Evolutionary conservation across 2,113 vertebrate species (phyloP).

Genomic region (Noctilio leporinus): DNA sequence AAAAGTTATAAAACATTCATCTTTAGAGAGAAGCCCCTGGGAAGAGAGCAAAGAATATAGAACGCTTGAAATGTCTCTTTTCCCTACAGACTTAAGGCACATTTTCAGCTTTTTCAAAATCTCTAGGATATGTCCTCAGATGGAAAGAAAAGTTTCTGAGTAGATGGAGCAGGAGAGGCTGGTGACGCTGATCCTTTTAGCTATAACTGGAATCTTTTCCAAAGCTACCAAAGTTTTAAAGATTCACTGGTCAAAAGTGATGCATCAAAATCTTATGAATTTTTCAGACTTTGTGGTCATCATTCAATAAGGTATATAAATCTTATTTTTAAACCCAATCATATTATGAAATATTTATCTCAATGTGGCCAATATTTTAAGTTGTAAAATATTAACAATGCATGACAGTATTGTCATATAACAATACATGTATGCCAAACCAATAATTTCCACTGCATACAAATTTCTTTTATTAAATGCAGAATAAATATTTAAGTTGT

Average conservation of each 20-base stretch:
- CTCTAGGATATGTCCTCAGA: background rate
- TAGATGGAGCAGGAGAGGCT: background rate
- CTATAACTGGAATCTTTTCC: background rate
- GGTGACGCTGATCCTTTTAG: background rate
- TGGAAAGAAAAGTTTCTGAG: background rate
- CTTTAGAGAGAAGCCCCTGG: background rate
- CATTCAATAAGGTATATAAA: background rate
- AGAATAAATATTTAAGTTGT: background rate
- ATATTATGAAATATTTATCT: background rate
- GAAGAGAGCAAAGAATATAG: background rate
- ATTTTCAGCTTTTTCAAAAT: background rate
- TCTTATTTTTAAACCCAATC: background rate
- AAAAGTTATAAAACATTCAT: background rate
- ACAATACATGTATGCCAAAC: background rate
- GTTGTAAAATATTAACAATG: background rate
- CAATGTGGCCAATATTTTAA: background rate
- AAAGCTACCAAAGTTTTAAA: background rate
- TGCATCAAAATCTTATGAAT: background rate
- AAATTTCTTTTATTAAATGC: slow-evolving; percentile 24
- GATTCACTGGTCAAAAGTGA: background rate
- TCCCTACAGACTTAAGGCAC: background rate
- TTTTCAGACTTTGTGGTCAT: background rate
- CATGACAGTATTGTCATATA: background rate
- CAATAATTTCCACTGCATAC: background rate
- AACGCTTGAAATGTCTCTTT: background rate